Conservation (phyloP, 2,113 vertebrate genomes). For the Lophura nycthemera region DNA sequence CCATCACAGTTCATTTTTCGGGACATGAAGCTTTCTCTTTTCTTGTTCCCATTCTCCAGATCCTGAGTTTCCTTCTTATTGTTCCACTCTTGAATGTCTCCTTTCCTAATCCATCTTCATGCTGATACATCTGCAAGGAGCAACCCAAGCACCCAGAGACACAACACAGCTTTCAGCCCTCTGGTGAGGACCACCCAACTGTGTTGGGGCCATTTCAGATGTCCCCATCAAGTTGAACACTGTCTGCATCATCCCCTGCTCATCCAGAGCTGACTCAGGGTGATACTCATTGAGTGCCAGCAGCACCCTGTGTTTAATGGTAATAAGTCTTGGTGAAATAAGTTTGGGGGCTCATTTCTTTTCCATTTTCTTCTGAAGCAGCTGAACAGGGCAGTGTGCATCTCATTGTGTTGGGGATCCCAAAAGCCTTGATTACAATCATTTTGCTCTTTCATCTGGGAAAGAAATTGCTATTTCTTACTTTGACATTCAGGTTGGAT, state of each 20-base stretch:
- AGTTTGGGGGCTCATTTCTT: not conserved
- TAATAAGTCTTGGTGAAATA: not conserved
- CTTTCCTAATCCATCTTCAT: not conserved
- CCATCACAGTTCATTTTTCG: not conserved
- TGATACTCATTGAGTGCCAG: too few species aligned
- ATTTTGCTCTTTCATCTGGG: not conserved
- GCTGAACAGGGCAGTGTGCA: not conserved
- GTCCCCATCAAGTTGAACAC: not conserved
- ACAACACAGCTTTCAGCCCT: fast-evolving
- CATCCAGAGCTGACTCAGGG: not conserved
- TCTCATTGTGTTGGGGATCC: too few species aligned
- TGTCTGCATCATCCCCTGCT: not conserved
- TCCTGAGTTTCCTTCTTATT: not conserved
- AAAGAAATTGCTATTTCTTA: not conserved
- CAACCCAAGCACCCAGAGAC: not conserved
- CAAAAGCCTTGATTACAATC: not conserved
- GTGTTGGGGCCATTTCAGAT: not conserved
- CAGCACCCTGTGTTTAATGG: not conserved
- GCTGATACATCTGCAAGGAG: not conserved
- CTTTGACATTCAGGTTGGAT: not conserved
- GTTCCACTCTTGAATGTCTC: not conserved
- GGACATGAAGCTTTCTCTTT: not conserved
- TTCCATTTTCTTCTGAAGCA: not conserved
- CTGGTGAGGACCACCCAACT: fast-evolving
- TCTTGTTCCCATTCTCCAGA: not conserved